A percentile compares a stretch with the other conserved stretches of the same genome.
These are phyloP conservation scores for Herpetotheres cachinnans DNA, from an alignment of 2,113 vertebrate genomes.

Conservation along the genomic window DNA sequence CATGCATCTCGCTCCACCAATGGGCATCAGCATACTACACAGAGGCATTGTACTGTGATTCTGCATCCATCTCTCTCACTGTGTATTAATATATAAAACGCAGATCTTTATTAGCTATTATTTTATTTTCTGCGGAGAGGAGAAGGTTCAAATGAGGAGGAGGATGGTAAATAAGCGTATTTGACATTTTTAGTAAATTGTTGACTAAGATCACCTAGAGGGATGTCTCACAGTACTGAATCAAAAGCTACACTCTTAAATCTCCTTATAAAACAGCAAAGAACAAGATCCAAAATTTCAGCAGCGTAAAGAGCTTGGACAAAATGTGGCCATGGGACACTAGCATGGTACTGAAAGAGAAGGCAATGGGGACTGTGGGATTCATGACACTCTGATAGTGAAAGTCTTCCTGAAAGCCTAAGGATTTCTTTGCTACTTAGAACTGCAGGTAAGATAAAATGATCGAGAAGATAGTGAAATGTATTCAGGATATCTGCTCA, in stretches of 20 bases:
- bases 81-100: not conserved
- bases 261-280: not conserved
- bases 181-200: not conserved
- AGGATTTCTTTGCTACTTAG: not conserved
- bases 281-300: not conserved
- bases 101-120: not conserved
- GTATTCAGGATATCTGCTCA: not conserved
- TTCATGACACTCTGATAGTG: not conserved
- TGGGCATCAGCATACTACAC: not conserved
- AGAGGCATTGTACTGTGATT: not conserved
- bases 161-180: not conserved
- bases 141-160: not conserved
- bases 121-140: not conserved
- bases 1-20: rapidly evolving
- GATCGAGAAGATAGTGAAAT: not conserved
- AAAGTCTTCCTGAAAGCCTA: not conserved
- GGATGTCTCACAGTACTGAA: not conserved
- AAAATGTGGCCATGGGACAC: not conserved
- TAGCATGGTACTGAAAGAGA: not conserved
- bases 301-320: not conserved
- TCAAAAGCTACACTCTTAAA: not conserved
- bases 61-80: not conserved
- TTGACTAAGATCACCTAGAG: not conserved
- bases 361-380: not conserved
- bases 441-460: not conserved